Evolutionary conservation across 2,888 invertebrate species (phyloP).

Genomic region (Ariolimax columbianus): DNA sequence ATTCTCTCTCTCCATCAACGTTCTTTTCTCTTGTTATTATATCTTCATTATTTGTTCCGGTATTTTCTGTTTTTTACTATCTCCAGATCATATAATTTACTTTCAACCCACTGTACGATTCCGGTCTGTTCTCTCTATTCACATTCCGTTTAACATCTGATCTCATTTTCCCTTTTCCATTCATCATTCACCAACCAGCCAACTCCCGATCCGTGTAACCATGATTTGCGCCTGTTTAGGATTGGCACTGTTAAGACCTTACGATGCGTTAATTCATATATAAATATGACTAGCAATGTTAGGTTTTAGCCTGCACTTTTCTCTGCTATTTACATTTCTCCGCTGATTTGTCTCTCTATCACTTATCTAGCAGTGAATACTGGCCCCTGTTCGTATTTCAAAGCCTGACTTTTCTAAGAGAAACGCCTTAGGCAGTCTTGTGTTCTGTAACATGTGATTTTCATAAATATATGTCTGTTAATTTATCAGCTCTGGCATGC

Average conservation of each 20-base stretch:
- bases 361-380: background rate
- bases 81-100: too few relatives aligned
- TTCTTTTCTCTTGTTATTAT: too few relatives aligned
- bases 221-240: background rate
- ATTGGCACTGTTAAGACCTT: background rate
- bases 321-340: conserved; percentile 10
- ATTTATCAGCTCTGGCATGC: too few relatives aligned
- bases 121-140: background rate
- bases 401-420: background rate
- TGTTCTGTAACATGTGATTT: background rate
- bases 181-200: too few relatives aligned
- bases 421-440: background rate
- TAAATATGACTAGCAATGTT: background rate
- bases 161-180: background rate
- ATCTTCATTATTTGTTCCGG: too few relatives aligned
- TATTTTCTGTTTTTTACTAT: too few relatives aligned
- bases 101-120: background rate
- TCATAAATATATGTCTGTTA: background rate
- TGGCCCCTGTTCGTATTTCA: background rate
- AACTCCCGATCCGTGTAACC: background rate
- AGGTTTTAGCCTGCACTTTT: background rate
- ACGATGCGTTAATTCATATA: background rate
- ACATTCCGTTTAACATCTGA: background rate
- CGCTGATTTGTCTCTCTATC: background rate
- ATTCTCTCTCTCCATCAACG: too few relatives aligned